Evolutionary conservation across 2,113 vertebrate genomes (phyloP).

Genomic region (Bungarus multicinctus): DNA sequence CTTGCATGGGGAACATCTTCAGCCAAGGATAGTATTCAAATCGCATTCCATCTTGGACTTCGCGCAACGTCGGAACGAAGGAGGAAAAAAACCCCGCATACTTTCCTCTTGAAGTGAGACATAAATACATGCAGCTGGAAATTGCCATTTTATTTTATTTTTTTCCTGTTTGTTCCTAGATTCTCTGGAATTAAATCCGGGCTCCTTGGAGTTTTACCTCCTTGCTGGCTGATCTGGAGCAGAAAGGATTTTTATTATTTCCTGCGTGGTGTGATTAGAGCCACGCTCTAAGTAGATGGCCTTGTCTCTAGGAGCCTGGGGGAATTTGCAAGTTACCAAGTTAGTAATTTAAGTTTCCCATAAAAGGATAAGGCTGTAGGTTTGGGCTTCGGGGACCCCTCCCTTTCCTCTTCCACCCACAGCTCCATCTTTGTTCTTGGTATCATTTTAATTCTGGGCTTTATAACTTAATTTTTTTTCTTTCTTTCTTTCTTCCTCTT

Average conservation of each 20-base stretch:
- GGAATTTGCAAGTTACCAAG: slow-evolving; percentile 25
- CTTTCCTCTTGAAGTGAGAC: neutral
- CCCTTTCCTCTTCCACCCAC: too few species aligned
- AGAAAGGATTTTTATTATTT: slow-evolving; percentile 47
- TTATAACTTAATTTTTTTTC: slow-evolving; percentile 18
- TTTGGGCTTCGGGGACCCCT: neutral
- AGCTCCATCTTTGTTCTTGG: neutral
- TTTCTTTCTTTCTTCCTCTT: neutral
- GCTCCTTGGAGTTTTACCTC: slow-evolving; percentile 29
- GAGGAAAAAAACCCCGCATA: neutral
- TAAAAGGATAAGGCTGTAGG: neutral
- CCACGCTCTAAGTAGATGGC: slow-evolving; percentile 24
- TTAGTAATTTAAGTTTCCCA: slow-evolving; percentile 46
- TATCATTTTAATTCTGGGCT: neutral
- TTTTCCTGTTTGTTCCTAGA: slow-evolving; percentile 5
- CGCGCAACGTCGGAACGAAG: neutral
- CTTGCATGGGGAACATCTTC: neutral
- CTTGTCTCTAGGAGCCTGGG: slow-evolving; percentile 12
- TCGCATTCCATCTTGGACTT: neutral
- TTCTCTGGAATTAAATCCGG: slow-evolving; percentile 43
- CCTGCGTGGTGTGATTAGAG: slow-evolving; percentile 53
- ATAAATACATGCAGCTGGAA: neutral
- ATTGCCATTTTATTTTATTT: neutral
- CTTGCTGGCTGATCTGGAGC: slow-evolving; percentile 45
- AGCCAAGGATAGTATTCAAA: neutral